Base-by-base conservation (phyloP, 2,113 vertebrate genomes). In the Xiphophorus hellerii region DNA sequence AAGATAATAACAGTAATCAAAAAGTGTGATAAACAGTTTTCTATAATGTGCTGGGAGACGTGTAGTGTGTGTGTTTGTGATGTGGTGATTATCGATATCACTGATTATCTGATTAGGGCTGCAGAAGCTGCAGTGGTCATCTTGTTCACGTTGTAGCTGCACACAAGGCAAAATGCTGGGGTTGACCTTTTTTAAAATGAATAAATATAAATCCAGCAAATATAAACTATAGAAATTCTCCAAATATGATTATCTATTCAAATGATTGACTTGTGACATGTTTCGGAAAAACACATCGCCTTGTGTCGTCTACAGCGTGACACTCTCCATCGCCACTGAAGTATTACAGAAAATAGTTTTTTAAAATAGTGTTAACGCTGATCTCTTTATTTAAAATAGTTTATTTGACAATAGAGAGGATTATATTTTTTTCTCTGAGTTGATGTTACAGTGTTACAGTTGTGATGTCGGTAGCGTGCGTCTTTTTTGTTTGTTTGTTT, bases 321-420 rank as follows among this genome's bases (percentile, higher is more conserved):
- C 66, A 11, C 35, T 62, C 73, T 72, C 62, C 69, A 28, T 72
- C 42, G 69, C 69, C 77, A 35, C 78, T 79, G 12, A 87, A 90
- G 88, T 89, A 80, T 92, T 91, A 77, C 20, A 62, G 35, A 62
- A 29, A 30, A 9, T 69, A 25, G 12, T 15, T 77, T 72, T 74
- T 33, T 1, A 79, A 76, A 75, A 48, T 48, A 2, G 86, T 87
- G 81, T 90, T 87, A 65, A 80, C 48, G 83, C 84, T 75, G 75
- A 17, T 25, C 66, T 84, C 66, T 81, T 66, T 62, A 54, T 80
- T 73, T 62, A 66, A 71, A 62, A 48, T 65, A 8, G 17, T 74
- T 75, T 30, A 25, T 68, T 76, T 67, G n/a, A 66, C 29, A 37
- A 58, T 74, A 28, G 25, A 39, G 22, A 25, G 10, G 12, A 17